A percentile compares a stretch with the other conserved stretches of the same genome.
These are phyloP conservation scores for Alitta virens DNA, from an alignment of 2,888 invertebrate species.

Conservation along the genomic window DNA sequence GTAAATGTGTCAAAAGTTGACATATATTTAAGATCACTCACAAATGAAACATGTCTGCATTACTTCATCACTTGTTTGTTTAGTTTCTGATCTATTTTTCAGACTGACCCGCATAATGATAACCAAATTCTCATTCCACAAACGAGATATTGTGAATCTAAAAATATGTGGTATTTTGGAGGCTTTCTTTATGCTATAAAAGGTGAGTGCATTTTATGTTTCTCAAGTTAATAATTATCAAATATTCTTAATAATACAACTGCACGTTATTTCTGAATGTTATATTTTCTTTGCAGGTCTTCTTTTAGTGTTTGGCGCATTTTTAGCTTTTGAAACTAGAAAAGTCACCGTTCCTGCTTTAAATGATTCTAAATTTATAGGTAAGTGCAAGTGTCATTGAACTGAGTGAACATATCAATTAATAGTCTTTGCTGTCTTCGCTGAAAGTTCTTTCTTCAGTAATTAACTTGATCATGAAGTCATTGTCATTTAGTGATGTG, in stretches of 20 bases:
- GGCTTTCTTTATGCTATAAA: slow-evolving; percentile 34
- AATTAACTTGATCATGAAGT: no score
- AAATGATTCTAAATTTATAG: slow-evolving; percentile 37
- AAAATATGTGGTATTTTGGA: slow-evolving; percentile 35
- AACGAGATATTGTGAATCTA: slow-evolving; percentile 30
- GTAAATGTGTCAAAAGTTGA: no score
- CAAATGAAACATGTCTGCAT: no score
- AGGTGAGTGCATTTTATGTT: slow-evolving; percentile 22
- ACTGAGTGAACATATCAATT: no score
- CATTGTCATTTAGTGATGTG: no score
- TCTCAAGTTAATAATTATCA: not conserved
- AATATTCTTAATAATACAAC: not conserved
- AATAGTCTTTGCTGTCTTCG: no score
- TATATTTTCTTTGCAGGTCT: slow-evolving; percentile 25
- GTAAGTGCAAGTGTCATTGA: slow-evolving; percentile 19
- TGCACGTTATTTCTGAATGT: no score
- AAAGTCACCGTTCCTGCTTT: slow-evolving; percentile 37
- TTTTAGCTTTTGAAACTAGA: slow-evolving; percentile 39
- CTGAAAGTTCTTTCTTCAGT: no score
- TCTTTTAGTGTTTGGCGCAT: slow-evolving; percentile 37
- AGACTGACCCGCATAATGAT: slow-evolving; percentile 31
- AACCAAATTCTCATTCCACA: slow-evolving; percentile 31
- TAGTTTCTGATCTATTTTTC: slow-evolving; percentile 5
- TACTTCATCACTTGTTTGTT: no score
- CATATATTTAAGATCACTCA: no score